Evolutionary conservation across 2,113 vertebrate species (phyloP).

Genomic region (Corythaixoides concolor): DNA sequence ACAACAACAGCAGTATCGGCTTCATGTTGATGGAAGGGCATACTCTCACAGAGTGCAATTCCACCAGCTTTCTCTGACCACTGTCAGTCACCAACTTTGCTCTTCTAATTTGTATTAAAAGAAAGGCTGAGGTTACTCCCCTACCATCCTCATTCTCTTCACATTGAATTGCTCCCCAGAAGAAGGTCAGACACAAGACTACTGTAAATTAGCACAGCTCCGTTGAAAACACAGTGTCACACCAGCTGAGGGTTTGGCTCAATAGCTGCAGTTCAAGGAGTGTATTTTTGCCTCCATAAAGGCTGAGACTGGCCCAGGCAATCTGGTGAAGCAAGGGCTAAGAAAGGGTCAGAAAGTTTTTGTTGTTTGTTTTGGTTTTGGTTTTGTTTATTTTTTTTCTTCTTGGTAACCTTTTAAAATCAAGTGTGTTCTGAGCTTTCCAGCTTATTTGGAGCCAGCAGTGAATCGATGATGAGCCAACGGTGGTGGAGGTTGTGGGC

Average conservation of each 20-base stretch:
- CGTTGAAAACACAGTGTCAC: neutral
- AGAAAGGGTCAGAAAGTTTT: neutral
- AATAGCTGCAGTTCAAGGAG: neutral
- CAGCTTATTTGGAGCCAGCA: neutral
- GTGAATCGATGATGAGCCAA: rapidly evolving
- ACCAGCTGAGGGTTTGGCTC: conserved; percentile 14
- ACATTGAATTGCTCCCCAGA: neutral
- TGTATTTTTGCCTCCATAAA: neutral
- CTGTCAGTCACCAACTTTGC: neutral
- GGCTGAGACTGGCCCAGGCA: neutral
- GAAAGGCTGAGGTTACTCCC: conserved; percentile 14
- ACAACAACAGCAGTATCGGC: neutral
- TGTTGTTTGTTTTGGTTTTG: too few species aligned
- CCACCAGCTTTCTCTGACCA: neutral
- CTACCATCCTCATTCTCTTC: conserved; percentile 14
- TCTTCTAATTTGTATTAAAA: conserved; percentile 27
- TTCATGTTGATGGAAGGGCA: neutral
- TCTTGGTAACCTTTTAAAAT: neutral
- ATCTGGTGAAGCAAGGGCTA: neutral
- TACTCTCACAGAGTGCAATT: neutral
- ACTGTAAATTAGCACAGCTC: conserved; percentile 22
- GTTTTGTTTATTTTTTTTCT: too few species aligned
- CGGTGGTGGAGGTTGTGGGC: neutral
- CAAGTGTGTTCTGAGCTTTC: neutral
- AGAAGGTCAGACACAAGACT: conserved; percentile 25